Conservation (phyloP, 2,113 vertebrate genomes). For the Pelodiscus sinensis region DNA sequence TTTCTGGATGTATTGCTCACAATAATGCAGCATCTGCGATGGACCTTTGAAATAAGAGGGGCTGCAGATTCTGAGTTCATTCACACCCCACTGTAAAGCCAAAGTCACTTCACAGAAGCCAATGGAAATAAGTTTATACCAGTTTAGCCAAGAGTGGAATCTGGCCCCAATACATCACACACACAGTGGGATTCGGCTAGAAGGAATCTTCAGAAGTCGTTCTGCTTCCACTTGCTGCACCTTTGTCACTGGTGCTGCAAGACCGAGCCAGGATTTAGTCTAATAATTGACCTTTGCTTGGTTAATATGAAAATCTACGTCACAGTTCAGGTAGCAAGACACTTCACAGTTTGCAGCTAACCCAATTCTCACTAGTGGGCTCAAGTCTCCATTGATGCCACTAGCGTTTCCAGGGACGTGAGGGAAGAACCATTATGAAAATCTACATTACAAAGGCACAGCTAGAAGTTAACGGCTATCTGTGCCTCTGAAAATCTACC, state of each 20-base stretch:
- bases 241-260: background rate
- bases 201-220: conserved; percentile 29
- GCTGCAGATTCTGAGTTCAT: conserved; percentile 25
- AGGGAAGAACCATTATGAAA: background rate
- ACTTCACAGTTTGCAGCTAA: background rate
- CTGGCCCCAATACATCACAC: conserved; percentile 59
- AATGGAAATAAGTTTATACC: conserved; percentile 53
- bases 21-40: conserved; percentile 34
- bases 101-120: conserved; percentile 34
- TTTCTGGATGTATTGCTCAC: background rate
- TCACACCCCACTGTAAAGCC: conserved; percentile 39
- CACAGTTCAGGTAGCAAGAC: background rate
- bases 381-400: background rate
- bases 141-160: background rate
- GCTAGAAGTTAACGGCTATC: background rate
- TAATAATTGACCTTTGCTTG: background rate
- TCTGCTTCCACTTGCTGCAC: background rate
- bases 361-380: background rate
- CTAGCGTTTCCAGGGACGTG: accelerated
- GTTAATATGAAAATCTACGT: background rate
- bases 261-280: conserved; percentile 44
- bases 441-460: background rate
- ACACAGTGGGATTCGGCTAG: conserved; percentile 34
- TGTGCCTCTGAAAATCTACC: conserved; percentile 12
- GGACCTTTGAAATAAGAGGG: background rate